Base-by-base conservation (phyloP, 2,113 vertebrate genomes). In the Ceyx melanurus region DNA sequence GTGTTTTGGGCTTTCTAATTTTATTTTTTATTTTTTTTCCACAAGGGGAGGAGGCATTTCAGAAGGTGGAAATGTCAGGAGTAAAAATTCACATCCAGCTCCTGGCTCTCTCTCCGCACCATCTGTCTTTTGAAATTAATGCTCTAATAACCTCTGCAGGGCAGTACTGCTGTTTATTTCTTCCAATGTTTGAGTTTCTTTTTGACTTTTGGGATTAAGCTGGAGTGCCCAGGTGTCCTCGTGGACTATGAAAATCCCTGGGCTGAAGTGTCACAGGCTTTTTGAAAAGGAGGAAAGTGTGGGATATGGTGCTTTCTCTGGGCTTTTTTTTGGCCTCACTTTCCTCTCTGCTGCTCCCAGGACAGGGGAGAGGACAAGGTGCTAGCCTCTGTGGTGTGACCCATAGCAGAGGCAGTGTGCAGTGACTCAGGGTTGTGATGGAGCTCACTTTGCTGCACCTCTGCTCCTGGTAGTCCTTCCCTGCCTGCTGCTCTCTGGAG, bases 131-230 rank as follows among this genome's bases (percentile, higher is more conserved):
- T 90, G 77, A 93, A 90, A 83, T 92, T 53, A 90, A 84, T 75
- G 70, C 57, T 92, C 90, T 95, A 78, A 74, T 90, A 96, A 79
- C 42, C 82, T 93, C 66, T 81, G 45, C 70, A 84, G 73, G 66
- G 42, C 77, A 75, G 65, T 66, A 48, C 53, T 83, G 35, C 61
- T 82, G 2, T 87, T 86, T 84, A 35, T 95, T 92, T 93, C 86
- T 90, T 86, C 42, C 48, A 75, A 7, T 56, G 66, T 68, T 86
- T 90, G 83, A 86, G 45, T 56, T 86, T 50, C 46, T 89, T 89
- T 89, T 72, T 0, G 1, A 65, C 62, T 89, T 72, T 43, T 2
- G 12, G 20, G 66, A 75, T 89, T 92, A 81, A 94, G 35, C 58
- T 75, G 53, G 42, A 78, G 53, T 67, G 26, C 53, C 73, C 68